A percentile compares a stretch with the other conserved stretches of the same genome.
These are phyloP conservation scores for Paedocypris micromegethes DNA, from an alignment of 2,797 vertebrate genomes.

Conservation along the genomic window DNA sequence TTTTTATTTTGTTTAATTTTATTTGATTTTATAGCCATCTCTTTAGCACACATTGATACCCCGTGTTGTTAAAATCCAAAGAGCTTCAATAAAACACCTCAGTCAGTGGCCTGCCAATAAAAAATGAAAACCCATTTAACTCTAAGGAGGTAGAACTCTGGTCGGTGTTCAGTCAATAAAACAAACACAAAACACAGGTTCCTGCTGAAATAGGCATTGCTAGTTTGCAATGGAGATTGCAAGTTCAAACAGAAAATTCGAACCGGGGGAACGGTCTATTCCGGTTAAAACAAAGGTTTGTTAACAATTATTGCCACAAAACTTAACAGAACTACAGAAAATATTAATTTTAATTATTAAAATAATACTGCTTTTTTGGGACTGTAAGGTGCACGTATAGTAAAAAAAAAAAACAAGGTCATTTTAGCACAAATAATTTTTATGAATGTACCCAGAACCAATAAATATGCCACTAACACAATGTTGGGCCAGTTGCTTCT, in stretches of 20 bases:
- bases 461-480: slow-evolving; percentile 10
- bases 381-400: too few species aligned
- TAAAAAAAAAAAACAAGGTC: slow-evolving; percentile 34
- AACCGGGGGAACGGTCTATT: neutral
- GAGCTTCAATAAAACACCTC: slow-evolving; percentile 56
- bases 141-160: slow-evolving; percentile 51
- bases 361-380: too few species aligned
- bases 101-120: slow-evolving; percentile 63
- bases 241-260: slow-evolving; percentile 56
- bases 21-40: slow-evolving; percentile 55
- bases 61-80: slow-evolving; percentile 63
- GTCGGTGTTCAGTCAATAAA: slow-evolving; percentile 68
- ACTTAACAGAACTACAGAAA: too few species aligned
- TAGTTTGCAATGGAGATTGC: slow-evolving; percentile 47
- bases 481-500: slow-evolving; percentile 8
- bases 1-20: slow-evolving; percentile 53
- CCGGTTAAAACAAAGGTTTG: too few species aligned
- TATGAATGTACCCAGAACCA: neutral
- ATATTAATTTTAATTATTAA: too few species aligned
- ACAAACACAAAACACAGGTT: slow-evolving; percentile 54
- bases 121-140: slow-evolving; percentile 67
- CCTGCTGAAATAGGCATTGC: slow-evolving; percentile 46
- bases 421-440: neutral
- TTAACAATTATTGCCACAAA: too few species aligned
- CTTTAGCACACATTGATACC: slow-evolving; percentile 60